Conservation (phyloP, 2,113 vertebrate species). For the Eurystomus gularis region DNA sequence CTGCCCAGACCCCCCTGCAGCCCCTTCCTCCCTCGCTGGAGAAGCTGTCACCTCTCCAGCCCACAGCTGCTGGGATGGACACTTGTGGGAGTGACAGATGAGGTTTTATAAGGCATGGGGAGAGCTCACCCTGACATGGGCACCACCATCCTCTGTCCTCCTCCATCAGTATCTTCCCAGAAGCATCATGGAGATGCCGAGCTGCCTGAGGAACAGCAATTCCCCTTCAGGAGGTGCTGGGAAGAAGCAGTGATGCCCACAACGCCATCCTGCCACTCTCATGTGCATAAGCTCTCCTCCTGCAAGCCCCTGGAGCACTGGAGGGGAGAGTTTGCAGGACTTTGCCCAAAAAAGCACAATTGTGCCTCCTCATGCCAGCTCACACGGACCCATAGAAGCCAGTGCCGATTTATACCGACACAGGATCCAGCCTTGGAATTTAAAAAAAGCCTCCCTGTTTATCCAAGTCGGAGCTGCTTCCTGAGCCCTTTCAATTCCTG, state of each 20-base stretch:
- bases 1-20: background rate
- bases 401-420: background rate
- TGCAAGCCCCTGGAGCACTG: accelerated
- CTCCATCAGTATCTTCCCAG: background rate
- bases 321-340: background rate
- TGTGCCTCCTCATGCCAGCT: accelerated
- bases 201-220: background rate
- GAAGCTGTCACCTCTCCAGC: background rate
- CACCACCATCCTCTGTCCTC: background rate
- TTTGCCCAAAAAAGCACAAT: background rate
- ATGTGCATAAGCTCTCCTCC: accelerated
- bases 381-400: background rate
- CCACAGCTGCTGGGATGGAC: background rate
- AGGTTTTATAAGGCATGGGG: background rate
- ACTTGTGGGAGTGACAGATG: background rate
- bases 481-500: accelerated
- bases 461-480: background rate
- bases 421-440: background rate
- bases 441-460: background rate
- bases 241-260: background rate
- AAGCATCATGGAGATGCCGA: background rate
- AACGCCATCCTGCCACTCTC: background rate
- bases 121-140: background rate
- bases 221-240: background rate
- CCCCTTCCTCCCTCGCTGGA: background rate